Evolutionary conservation across 2,797 vertebrate species (phyloP), one percentile per base, ranked within the genome.

Genomic region (Mus minutoides): DNA sequence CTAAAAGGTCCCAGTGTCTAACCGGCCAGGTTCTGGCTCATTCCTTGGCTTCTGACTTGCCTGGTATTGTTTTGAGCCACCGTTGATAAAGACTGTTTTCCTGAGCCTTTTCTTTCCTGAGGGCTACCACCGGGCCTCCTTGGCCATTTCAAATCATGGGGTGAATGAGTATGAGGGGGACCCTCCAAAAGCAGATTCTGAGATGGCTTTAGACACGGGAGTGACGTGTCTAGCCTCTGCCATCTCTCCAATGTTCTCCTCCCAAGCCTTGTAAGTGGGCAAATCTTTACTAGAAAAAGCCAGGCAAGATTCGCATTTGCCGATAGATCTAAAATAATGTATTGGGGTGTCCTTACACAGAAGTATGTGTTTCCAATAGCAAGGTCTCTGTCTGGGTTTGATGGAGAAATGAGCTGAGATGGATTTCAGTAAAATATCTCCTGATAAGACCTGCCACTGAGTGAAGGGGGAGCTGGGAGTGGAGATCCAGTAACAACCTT

Each of bases 151-250:
- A 21, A 21, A 37, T 29, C 4, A 77, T 6, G 46, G 43, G 19
- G 4, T 88, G 67, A 94, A 75, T 60, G 37, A 85, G 19, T 82
- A 60, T 94, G 88, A 92, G 22, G 54, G 43, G 14, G 1, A 1
- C 95, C 40, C 24, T 17, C 46, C 43, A 77, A 71, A 54, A 95
- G 54, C 85, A 94, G 34, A 85, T 94, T 83, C 69, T 12, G 49
- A 43, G 40, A 67, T 71, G 75, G 21, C n/a, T 62, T 22, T 37
- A 54, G 73, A 79, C 0, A 6, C 21, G 3, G 43, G 21, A 69
- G 12, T 26, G 62, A 43, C 43, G 34, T 88, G 6, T 10, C 73
- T n/a, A n/a, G 24, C 40, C 3, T 46, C 26, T 75, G 26, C 37
- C 56, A n/a, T 52, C 17, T 85, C 82, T 88, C 73, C 26, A 79